Base-by-base conservation (phyloP, 2,888 invertebrate species). In the Himalopsyche tibetana region DNA sequence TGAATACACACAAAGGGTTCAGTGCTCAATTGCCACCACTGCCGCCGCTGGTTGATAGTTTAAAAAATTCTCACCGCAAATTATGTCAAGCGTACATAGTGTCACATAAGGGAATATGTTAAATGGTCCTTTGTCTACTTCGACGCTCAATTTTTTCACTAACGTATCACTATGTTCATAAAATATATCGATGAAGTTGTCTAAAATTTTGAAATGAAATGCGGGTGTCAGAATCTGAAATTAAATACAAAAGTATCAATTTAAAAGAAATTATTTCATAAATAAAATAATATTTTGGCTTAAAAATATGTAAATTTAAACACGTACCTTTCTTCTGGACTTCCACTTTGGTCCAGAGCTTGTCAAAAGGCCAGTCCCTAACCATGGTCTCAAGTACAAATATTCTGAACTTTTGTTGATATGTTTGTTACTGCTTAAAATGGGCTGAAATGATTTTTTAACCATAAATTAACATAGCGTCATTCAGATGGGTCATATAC, bases 201-300 rank as follows among this genome's bases (percentile, higher is more conserved):
- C 94, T 89, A 95, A 92, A 89, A 95, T 95, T 90, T 94, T 94
- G 90, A 95, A 96, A 91, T 95, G 95, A 90, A 95, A 95, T 6
- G 95, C 94, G 28, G 95, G 95, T 0, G 95, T 95, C 88, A 95
- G 90, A 89, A 95, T 93, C 92, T 92, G 88, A 42, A 86, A 82
- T 19, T 55, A 12, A 55, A 51, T 36, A 38, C 19, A 81, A 40
- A 63, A 51, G 55, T 82, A 17, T 55, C 17, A 55, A 82, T 28
- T 55, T 15, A 55, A n/a, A 38, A 28, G 9, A 6, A 28, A 82
- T 55, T 55, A 8, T 15, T 45, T 42, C 5, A 82, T n/a, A 5
- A n/a, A 15, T 40, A 17, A 15, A 40, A 2, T 3, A 36, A 55
- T 36, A 11, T n/a, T 12, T 55, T 55, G 11, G 5, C 45, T 9